A percentile compares a stretch with the other conserved stretches of the same genome.
These are phyloP conservation scores for Drosophila neocordata DNA, from an alignment of 1,140 invertebrate species.

Conservation along the genomic window DNA sequence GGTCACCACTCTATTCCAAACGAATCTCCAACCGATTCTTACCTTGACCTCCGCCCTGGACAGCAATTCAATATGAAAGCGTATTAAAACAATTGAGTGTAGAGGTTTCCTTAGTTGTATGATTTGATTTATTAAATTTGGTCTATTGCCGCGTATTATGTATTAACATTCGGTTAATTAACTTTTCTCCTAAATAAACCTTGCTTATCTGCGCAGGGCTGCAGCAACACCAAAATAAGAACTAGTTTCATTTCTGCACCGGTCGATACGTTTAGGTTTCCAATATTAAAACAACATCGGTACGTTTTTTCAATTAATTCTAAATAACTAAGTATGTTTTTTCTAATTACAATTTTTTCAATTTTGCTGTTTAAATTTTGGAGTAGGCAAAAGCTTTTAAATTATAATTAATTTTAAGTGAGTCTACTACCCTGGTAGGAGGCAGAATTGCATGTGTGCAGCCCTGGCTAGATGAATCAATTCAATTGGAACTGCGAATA, in stretches of 20 bases:
- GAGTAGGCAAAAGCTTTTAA: background rate
- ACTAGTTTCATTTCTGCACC: background rate
- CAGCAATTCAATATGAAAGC: background rate
- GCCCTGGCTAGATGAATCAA: slow-evolving; percentile 11
- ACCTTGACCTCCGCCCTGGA: slow-evolving; percentile 44
- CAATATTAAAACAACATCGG: too few relatives aligned
- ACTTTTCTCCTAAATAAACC: slow-evolving; percentile 64
- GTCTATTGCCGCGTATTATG: slow-evolving; percentile 45
- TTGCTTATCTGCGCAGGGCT: slow-evolving; percentile 62
- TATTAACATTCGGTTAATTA: slow-evolving; percentile 65
- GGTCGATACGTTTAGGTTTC: background rate
- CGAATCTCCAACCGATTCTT: slow-evolving; percentile 10
- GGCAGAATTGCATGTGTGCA: background rate
- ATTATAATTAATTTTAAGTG: background rate
- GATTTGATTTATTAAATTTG: background rate
- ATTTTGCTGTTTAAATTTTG: background rate
- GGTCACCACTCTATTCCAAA: slow-evolving; percentile 7
- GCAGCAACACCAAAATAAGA: background rate
- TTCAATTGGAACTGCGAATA: slow-evolving; percentile 36
- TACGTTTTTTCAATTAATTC: too few relatives aligned
- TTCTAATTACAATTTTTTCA: too few relatives aligned
- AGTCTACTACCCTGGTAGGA: background rate
- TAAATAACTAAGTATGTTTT: too few relatives aligned
- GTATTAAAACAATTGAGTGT: background rate
- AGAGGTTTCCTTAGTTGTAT: slow-evolving; percentile 2